These are phyloP conservation scores for Acromyrmex echinatior DNA, from an alignment of 1,140 invertebrate species.

Conservation along the genomic window DNA sequence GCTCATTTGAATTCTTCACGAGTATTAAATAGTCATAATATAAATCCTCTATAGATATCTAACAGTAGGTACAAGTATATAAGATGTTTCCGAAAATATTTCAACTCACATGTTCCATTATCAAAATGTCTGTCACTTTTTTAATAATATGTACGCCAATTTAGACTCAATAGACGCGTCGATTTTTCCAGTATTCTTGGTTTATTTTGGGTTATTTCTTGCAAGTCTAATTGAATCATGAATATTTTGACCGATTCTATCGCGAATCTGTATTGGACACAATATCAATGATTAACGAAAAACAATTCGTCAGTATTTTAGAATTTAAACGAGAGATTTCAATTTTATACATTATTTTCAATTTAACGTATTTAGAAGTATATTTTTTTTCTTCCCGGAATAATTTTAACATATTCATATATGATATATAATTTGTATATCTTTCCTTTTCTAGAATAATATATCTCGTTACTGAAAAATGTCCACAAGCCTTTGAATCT, in stretches of 20 bases:
- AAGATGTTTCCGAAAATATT: slow-evolving; percentile 57
- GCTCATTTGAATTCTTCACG: slow-evolving; percentile 14
- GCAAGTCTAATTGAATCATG: slow-evolving; percentile 3
- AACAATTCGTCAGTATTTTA: slow-evolving; percentile 8
- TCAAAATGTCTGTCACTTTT: slow-evolving; percentile 30
- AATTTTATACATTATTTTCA: slow-evolving; percentile 46
- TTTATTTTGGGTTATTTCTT: slow-evolving; percentile 18
- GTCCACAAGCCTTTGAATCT: slow-evolving; percentile 16
- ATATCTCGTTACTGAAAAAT: slow-evolving; percentile 9
- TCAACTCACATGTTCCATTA: slow-evolving; percentile 11
- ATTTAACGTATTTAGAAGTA: background rate
- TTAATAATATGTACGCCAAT: slow-evolving; percentile 1
- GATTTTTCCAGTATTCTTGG: slow-evolving; percentile 29
- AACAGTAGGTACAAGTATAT: slow-evolving; percentile 14
- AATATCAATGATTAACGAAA: slow-evolving; percentile 33
- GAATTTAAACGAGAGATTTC: slow-evolving; percentile 14
- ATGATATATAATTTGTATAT: background rate
- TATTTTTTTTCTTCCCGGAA: background rate
- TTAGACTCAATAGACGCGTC: slow-evolving; percentile 5
- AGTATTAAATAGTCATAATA: slow-evolving; percentile 61
- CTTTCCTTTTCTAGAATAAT: background rate
- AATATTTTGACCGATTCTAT: slow-evolving; percentile 4
- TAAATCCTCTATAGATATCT: slow-evolving; percentile 34
- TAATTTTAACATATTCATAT: too few species aligned
- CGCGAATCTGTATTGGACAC: background rate